Evolutionary conservation across 2,113 vertebrate genomes (phyloP), one percentile per base, ranked within the genome.

Genomic region (Daphoenositta chrysoptera): DNA sequence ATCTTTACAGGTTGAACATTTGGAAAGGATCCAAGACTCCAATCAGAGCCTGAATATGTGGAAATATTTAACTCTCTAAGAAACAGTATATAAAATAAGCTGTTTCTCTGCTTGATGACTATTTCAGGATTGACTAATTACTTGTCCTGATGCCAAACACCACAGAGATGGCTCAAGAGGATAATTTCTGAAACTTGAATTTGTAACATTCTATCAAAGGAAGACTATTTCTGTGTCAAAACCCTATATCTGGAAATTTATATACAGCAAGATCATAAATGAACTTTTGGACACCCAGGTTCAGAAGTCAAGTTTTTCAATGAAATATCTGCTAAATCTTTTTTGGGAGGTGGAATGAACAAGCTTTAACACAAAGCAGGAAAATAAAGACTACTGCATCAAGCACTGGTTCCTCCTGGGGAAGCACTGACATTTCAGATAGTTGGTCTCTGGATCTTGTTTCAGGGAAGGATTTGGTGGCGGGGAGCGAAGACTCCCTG

Each of bases 1-100:
- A 96, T 97, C 97, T 97, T 98, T 97, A 97, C 92, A 97, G 95
- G 95, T 97, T 97, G 94, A 98, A 95, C 94, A 96, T 96, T 97
- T 98, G 97, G 96, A 97, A 97, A 95, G 37, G 61, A 96, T 94
- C 97, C 96, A 98, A 96, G 90, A 96, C 94, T 96, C 94, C 95
- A 98, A 97, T 97, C 97, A 96, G 87, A 91, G 72, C 83, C 92
- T 79, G 95, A 93, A 96, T 98, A 97, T 91, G 79, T 86, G 91
- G 91, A 97, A 98, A 96, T 97, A 97, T 97, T 97, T 97, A 98
- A 96, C 94, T 97, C 94, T 97, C 87, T 97, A 97, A 87, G 93
- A 97, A 97, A 97, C 93, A 95, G 95, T 95, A 95, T 95, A 97
- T 97, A 97, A 97, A 97, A 96, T 95, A 97, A 95, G 93, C 73